Conservation (phyloP, 2,888 invertebrate species). For the Anoncus sp. region DNA sequence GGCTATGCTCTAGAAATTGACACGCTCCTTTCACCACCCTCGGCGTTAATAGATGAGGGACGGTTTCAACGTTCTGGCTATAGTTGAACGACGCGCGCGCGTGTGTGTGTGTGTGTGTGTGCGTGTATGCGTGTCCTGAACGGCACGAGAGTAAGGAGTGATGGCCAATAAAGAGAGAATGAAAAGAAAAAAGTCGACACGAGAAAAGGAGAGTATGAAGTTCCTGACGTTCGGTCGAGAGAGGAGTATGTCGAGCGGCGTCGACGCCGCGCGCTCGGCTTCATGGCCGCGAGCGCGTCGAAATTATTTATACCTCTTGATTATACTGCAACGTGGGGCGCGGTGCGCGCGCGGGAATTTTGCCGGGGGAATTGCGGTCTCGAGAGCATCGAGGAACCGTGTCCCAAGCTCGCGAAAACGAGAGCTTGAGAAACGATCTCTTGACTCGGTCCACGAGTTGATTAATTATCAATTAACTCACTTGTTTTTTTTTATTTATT, state of each 20-base stretch:
- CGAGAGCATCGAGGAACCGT: slow-evolving; percentile 16
- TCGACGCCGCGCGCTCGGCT: slow-evolving; percentile 67
- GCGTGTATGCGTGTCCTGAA: slow-evolving; percentile 1
- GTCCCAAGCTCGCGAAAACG: slow-evolving; percentile 46
- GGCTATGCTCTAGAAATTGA: slow-evolving; percentile 6
- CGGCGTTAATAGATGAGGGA: not conserved
- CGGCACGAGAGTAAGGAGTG: not conserved
- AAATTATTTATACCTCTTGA: slow-evolving; percentile 81
- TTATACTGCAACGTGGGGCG: slow-evolving; percentile 73
- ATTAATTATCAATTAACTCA: slow-evolving; percentile 33
- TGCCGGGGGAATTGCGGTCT: slow-evolving; percentile 5
- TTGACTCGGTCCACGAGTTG: not conserved
- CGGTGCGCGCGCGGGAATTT: slow-evolving; percentile 64
- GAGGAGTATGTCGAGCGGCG: slow-evolving; percentile 47
- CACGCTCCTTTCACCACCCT: not conserved
- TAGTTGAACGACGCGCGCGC: not conserved
- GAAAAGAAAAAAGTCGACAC: not conserved
- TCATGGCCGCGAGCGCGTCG: slow-evolving; percentile 74
- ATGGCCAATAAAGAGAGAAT: not conserved
- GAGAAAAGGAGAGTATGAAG: slow-evolving; percentile 14
- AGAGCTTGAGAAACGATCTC: slow-evolving; percentile 35
- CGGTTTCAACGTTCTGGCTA: not conserved
- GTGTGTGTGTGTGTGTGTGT: not conserved
- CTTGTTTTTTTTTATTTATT: not conserved
- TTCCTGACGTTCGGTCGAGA: slow-evolving; percentile 1